phyloP scores from a whole-genome alignment of 2,888 invertebrate species.

The Phortica okadai region DNA sequence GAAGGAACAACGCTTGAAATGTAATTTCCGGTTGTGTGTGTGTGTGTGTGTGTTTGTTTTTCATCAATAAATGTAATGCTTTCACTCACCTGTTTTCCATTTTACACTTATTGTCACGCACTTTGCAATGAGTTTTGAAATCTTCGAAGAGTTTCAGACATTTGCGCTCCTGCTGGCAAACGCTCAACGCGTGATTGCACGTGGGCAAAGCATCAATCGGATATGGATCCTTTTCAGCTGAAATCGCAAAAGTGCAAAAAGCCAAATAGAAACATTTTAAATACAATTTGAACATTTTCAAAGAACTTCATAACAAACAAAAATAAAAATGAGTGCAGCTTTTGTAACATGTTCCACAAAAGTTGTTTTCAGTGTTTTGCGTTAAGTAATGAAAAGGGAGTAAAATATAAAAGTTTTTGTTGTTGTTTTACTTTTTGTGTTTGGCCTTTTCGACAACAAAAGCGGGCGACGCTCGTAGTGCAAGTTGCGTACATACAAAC shows the following conservation, averaged over 20 bases:
- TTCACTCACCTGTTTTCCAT: constrained; percentile 89
- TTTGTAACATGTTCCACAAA: too few relatives aligned
- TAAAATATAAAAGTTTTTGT: not conserved
- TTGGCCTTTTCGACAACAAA: not conserved
- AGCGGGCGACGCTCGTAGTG: not conserved
- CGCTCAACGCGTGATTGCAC: constrained; percentile 91
- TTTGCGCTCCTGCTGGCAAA: constrained; percentile 88
- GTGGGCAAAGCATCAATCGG: constrained; percentile 92
- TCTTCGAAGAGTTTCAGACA: constrained; percentile 90
- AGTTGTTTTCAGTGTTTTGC: too few relatives aligned
- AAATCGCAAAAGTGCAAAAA: constrained; percentile 6
- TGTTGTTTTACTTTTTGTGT: not conserved
- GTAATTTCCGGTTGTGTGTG: not conserved
- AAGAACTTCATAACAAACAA: too few relatives aligned
- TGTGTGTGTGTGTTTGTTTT: not conserved
- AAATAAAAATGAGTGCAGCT: too few relatives aligned
- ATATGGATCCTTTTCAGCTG: constrained; percentile 89
- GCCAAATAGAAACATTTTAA: not conserved
- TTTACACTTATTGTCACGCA: constrained; percentile 89
- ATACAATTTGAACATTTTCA: not conserved
- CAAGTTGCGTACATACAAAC: not conserved
- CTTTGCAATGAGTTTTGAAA: constrained; percentile 92
- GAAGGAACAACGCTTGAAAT: not conserved
- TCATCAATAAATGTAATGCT: not conserved
- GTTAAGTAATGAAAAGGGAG: too few relatives aligned